A percentile compares a stretch with the other conserved stretches of the same genome.
phyloP scores from a whole-genome alignment of 2,113 vertebrate species.

The Bostrychus sinensis region DNA sequence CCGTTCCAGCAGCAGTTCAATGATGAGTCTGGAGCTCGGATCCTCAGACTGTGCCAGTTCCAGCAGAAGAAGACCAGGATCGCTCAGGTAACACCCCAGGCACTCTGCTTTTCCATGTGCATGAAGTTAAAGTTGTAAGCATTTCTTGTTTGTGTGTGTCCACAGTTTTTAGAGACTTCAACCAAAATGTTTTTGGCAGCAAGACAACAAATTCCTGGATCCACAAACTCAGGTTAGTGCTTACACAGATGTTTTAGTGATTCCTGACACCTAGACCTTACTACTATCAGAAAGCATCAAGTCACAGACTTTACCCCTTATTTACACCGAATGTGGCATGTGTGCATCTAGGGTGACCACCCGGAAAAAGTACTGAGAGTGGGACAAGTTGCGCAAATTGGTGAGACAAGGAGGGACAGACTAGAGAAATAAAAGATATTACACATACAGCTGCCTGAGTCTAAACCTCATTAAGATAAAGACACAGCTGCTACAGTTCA shows the following conservation, averaged over 20 bases:
- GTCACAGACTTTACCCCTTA: too few relatives aligned
- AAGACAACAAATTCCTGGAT: constrained; percentile 82
- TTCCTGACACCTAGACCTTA: too few relatives aligned
- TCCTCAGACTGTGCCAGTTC: constrained; percentile 92
- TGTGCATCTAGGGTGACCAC: too few relatives aligned
- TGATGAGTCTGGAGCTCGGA: constrained; percentile 89
- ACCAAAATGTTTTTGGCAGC: constrained; percentile 90
- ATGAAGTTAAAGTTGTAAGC: neutral
- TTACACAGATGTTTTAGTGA: neutral
- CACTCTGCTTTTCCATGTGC: constrained; percentile 9
- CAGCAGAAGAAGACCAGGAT: constrained; percentile 98
- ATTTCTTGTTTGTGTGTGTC: neutral
- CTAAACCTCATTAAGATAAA: too few relatives aligned
- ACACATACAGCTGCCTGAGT: too few relatives aligned
- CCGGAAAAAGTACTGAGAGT: too few relatives aligned
- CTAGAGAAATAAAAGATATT: too few relatives aligned
- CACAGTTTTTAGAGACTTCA: constrained; percentile 91
- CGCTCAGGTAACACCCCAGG: constrained; percentile 84
- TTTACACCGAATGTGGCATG: too few relatives aligned
- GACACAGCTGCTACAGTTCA: too few relatives aligned
- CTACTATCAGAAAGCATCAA: too few relatives aligned
- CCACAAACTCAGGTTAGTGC: constrained; percentile 81
- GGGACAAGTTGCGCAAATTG: too few relatives aligned
- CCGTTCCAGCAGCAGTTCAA: constrained; percentile 95
- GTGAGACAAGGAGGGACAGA: too few relatives aligned